phyloP scores from a whole-genome alignment of 2,888 invertebrate genomes.

The Drosophila lutescens region DNA sequence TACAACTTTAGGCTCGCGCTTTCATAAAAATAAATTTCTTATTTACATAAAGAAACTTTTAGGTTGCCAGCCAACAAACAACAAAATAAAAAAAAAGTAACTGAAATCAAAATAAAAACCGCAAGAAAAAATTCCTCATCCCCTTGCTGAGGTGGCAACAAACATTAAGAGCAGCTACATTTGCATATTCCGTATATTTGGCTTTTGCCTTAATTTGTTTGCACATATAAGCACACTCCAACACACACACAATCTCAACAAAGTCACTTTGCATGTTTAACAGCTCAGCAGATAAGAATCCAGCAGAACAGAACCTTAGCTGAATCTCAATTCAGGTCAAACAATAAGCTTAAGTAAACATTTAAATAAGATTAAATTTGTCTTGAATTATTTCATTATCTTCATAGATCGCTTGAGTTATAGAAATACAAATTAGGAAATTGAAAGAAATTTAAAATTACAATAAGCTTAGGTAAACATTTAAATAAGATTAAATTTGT shows the following conservation, averaged over 20 bases:
- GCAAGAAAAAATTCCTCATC: constrained; percentile 58
- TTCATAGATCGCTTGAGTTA: background rate
- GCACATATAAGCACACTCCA: constrained; percentile 35
- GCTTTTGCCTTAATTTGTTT: constrained; percentile 66
- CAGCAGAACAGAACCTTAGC: constrained; percentile 43
- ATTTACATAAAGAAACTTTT: constrained; percentile 79
- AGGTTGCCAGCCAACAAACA: constrained; percentile 47
- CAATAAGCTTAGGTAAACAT: constrained; percentile 38
- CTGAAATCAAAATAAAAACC: constrained; percentile 66
- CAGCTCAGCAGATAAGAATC: constrained; percentile 43
- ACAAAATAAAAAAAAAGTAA: constrained; percentile 42
- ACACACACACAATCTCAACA: constrained; percentile 42
- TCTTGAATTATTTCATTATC: constrained; percentile 18
- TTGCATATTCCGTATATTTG: constrained; percentile 71
- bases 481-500: constrained; percentile 11
- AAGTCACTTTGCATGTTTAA: constrained; percentile 72
- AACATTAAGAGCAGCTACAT: constrained; percentile 72
- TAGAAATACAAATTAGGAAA: background rate
- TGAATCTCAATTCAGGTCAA: constrained; percentile 50
- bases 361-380: constrained; percentile 15
- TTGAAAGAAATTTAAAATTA: background rate
- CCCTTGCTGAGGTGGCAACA: constrained; percentile 46
- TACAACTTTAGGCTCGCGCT: constrained; percentile 74
- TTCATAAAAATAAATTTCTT: constrained; percentile 78
- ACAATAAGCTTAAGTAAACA: constrained; percentile 41